Percentiles rank a stretch among this genome's conserved stretches.
These are phyloP conservation scores for Sarcoramphus papa DNA, from an alignment of 2,797 vertebrate genomes.

Conservation along the genomic window DNA sequence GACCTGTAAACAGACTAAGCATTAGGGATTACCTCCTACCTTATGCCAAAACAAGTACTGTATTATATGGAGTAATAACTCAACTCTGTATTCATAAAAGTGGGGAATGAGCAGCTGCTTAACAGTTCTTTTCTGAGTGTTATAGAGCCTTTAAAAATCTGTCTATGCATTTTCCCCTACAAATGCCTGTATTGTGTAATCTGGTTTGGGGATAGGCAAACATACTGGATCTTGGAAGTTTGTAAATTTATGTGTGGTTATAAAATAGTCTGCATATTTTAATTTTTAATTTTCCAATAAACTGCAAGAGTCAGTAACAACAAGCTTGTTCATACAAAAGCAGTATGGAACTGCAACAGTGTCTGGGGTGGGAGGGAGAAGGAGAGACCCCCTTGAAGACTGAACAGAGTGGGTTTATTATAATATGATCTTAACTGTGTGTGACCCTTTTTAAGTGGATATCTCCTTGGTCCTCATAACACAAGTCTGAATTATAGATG, in stretches of 20 bases:
- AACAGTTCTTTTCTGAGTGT: not conserved
- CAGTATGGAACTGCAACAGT: not conserved
- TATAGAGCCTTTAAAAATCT: slow-evolving; percentile 17
- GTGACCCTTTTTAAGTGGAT: not conserved
- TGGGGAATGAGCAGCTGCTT: not conserved
- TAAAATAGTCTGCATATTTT: slow-evolving; percentile 35
- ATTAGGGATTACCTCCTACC: slow-evolving; percentile 27
- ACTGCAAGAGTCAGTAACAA: slow-evolving; percentile 4
- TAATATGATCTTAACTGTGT: not conserved
- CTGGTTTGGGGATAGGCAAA: not conserved
- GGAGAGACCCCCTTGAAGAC: not conserved
- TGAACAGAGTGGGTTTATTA: not conserved
- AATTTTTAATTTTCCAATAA: slow-evolving; percentile 38
- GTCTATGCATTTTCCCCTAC: not conserved
- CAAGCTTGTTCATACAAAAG: not conserved
- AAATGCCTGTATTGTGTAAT: slow-evolving; percentile 36
- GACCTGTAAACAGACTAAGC: not conserved
- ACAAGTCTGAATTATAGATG: not conserved
- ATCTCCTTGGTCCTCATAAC: not conserved
- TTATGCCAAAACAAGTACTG: slow-evolving; percentile 17
- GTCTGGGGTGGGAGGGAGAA: not conserved
- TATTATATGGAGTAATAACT: slow-evolving; percentile 24
- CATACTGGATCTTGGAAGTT: not conserved
- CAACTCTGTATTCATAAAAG: not conserved
- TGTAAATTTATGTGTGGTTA: not conserved